Percentiles rank a stretch among this genome's conserved stretches.
Conservation (phyloP, 2,888 invertebrate genomes). For the Anodontia alba region DNA sequence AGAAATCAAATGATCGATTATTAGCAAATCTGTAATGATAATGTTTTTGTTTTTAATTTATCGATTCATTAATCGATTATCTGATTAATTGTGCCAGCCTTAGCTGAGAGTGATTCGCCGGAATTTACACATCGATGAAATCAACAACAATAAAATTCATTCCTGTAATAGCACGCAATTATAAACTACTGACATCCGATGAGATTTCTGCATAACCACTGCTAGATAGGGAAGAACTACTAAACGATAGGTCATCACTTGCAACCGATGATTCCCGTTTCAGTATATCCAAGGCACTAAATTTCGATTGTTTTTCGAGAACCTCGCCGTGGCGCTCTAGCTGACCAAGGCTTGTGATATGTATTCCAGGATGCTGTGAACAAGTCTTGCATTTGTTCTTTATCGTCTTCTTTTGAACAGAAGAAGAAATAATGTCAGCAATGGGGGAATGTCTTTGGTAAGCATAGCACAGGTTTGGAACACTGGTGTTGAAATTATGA, state of each 20-base stretch:
- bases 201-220: constrained; percentile 8
- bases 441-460: not conserved
- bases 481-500: not conserved
- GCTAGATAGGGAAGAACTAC: constrained; percentile 5
- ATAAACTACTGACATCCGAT: not conserved
- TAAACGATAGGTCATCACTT: not conserved
- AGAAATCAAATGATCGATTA: too few relatives aligned
- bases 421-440: not conserved
- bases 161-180: too few relatives aligned
- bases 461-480: not conserved
- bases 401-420: not conserved
- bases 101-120: too few relatives aligned
- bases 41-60: too few relatives aligned
- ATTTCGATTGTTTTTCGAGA: not conserved
- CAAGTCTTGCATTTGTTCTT: constrained; percentile 3
- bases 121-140: too few relatives aligned
- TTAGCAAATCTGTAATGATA: too few relatives aligned
- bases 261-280: not conserved
- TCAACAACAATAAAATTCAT: too few relatives aligned
- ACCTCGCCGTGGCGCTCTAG: not conserved
- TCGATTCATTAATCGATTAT: too few relatives aligned
- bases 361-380: not conserved
- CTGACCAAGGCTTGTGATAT: not conserved
- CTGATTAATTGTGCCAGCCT: too few relatives aligned
- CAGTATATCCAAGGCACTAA: not conserved